Evolutionary conservation across 2,888 invertebrate genomes (phyloP), one percentile per base, ranked within the genome.

Genomic region (Oxycera nigricornis): DNA sequence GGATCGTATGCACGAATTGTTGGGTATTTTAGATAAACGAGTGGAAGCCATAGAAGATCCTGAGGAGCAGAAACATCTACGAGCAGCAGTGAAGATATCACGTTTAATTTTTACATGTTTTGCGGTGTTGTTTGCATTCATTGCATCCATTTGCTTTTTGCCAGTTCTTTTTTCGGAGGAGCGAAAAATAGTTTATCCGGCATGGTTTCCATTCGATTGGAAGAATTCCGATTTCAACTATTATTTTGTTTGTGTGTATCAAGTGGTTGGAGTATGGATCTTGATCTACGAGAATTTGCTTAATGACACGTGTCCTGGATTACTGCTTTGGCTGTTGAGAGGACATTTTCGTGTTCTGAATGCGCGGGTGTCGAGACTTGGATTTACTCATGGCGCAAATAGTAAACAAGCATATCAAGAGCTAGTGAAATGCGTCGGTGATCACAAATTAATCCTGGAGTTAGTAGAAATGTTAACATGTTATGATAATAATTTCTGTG

Each of bases 61-160:
- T 55, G 52, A 79, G 7, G 83, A 83, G 74, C 46, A 79, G 11
- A 30, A 3, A 0, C 78, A 79, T 0, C 76, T 83, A 4, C 73
- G 73, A 1, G 17, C 31, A 0, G 79, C 81, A 0, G 80, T 83
- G 0, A 6, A 26, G 1, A 74, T 75, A 1, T 79, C 81, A 0
- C 79, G 78, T 26, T 77, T 24, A 2, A 77, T 77, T 14, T 84
- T 83, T 72, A 76, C 79, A n/a, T 76, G 79, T 26, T 83, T 83
- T 55, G 78, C 77, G 9, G 72, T 76, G 14, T 77, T 82, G 11
- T 84, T 81, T 30, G 6, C 7, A 6, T 6, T 46, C 4, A 30
- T 52, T 46, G 28, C 22, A 11, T 20, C 22, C 1, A 41, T 30
- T 22, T 65, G 41, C 24, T 28, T 17, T 24, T 14, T 73, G n/a